Evolutionary conservation across 2,888 invertebrate genomes (phyloP).

Genomic region (Spilosoma lubricipeda): DNA sequence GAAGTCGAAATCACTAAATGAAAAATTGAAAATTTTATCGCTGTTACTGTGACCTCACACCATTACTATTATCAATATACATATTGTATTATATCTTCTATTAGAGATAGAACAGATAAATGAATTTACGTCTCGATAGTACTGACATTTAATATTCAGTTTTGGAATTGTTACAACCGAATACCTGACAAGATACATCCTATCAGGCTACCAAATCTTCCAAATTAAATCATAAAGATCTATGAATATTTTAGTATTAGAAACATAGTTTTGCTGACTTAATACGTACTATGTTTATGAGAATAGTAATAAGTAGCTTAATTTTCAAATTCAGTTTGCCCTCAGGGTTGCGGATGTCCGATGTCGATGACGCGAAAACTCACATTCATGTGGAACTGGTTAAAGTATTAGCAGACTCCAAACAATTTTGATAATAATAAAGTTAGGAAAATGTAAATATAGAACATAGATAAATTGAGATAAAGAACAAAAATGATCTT

Average conservation of each 20-base stretch:
- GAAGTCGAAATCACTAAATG: background rate
- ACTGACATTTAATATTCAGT: conserved; percentile 45
- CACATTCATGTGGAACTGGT: too few relatives aligned
- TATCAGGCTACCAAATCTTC: background rate
- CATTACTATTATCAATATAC: conserved; percentile 47
- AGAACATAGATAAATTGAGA: too few relatives aligned
- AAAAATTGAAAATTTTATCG: background rate
- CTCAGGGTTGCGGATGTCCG: too few relatives aligned
- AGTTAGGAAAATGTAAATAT: too few relatives aligned
- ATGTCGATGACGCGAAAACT: too few relatives aligned
- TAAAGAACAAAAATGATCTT: too few relatives aligned
- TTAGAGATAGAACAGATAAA: conserved; percentile 50
- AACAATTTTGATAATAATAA: too few relatives aligned
- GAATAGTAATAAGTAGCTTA: background rate
- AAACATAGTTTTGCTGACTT: background rate
- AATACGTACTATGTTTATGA: background rate
- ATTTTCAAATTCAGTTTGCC: background rate
- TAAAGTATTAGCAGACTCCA: too few relatives aligned
- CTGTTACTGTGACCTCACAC: conserved; percentile 26
- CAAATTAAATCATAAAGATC: background rate
- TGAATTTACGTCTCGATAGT: conserved; percentile 37
- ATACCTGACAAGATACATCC: background rate
- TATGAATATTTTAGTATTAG: background rate
- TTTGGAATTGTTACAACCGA: conserved; percentile 25
- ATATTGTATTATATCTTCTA: conserved; percentile 43